Base-by-base conservation (phyloP, 1,140 invertebrate genomes). In the Drosophila carrolli region DNA sequence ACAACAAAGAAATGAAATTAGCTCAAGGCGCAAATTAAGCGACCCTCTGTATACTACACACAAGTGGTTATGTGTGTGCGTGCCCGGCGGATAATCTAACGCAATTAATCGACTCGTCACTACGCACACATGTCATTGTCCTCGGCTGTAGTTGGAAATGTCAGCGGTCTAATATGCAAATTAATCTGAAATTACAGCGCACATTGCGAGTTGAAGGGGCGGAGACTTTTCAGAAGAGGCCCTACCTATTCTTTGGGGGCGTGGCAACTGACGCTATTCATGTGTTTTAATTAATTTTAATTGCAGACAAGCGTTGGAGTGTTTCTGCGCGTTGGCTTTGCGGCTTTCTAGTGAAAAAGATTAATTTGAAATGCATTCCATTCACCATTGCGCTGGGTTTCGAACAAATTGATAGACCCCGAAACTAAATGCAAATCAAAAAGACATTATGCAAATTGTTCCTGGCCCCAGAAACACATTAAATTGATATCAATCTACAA, bases 101-200 rank as follows among this genome's bases (percentile, higher is more conserved):
- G 84, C 84, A 89, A 89, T 89, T 89, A 89, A 89, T 89, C 84
- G 84, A 88, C 82, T 89, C 84, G 84, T 89, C 85, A 89, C 76
- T 84, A 66, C 73, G 71, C 84, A 80, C 59, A 71, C 70, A 83
- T 76, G 78, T 72, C 63, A 53, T 58, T 78, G 58, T 74, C 35
- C 53, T 50, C 35, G 32, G 41, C 40, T 35, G 55, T 60, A 23
- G 61, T 43, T 59, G 27, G 41, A 55, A 51, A 66, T 85, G 81
- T 78, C 82, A 81, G 82, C 57, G 60, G 58, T 78, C 70, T 81
- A 88, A 82, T 86, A 86, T 86, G 83, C 79, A 86, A 86, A 86
- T 86, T 83, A 86, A 83, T 73, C 48, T 78, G 44, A 86, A 86
- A 86, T 86, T 86, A 79, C 83, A 78, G 65, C 55, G 58, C 71